Evolutionary conservation across 2,797 vertebrate species (phyloP), one percentile per base, ranked within the genome.

Genomic region (Podargus strigoides): DNA sequence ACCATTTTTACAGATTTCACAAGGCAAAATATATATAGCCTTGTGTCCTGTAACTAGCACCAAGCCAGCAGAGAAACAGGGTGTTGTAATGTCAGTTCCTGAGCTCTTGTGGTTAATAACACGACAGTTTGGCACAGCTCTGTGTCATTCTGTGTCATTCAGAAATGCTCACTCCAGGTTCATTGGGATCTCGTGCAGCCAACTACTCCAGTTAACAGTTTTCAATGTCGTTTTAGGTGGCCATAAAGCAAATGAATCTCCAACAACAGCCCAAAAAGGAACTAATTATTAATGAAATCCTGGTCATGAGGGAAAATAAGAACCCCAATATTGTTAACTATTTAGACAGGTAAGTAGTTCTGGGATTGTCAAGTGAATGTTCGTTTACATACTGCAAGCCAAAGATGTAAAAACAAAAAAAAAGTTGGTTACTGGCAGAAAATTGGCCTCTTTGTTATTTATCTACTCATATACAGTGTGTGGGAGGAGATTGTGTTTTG

Each of bases 251-350:
- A 98, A 99, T 99, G 99, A 99, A 99, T 97, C 98, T 99, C 72
- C 99, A 99, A 96, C 99, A 99, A 93, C 99, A 99, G 97, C 99
- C 99, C 92, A 99, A 99, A 98, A 99, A 99, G 95, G 99, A 99
- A 97, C 97, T 99, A 98, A 99, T 99, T 98, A 99, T 99, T 97
- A 99, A 99, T 97, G 99, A 99, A 98, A 99, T 99, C 97, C 96
- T 99, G 85, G 99, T 99, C 97, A 99, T 99, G 99, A 99, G 99
- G 99, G 99, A 99, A 99, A 99, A 99, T 99, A 99, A 99, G 97
- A 99, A 99, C 98, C 98, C 99, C 52, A 99, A 99, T 92, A 99
- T 99, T 88, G 99, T 99, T 74, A 99, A 99, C 97, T 99, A 99
- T 97, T 98, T 99, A 98, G 99, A 99, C 98, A 99, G 99, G 99